Base-by-base conservation (phyloP, 2,797 vertebrate genomes). In the Cyclopterus lumpus region DNA sequence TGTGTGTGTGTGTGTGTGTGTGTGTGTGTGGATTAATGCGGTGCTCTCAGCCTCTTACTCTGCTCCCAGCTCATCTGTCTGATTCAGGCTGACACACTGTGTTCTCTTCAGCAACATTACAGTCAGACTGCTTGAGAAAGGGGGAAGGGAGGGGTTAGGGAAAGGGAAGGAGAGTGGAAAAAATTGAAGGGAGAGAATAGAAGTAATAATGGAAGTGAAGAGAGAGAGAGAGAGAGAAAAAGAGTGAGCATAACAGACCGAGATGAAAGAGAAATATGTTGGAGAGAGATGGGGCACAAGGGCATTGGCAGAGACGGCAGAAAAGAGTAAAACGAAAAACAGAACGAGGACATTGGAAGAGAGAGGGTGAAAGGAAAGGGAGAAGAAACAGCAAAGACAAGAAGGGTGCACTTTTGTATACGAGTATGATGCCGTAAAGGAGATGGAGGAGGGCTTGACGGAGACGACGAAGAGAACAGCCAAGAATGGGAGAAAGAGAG, bases 51-150 rank as follows among this genome's bases (percentile, higher is more conserved):
- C 91, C 91, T 93, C 88, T 91, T 92, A 86, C 92, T 92, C 77
- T 42, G 87, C 82, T 88, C 87, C 84, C 88, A 84, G 88, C 91
- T 93, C 92, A 89, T 94, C 93, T 86, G 86, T 93, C 91, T 93
- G 93, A 93, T 93, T 93, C 90, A 91, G 80, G 73, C 86, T 93
- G 93, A 93, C 92, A 91, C 91, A 87, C 89, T 88, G 86, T 86
- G 89, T 91, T 93, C 91, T 92, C 90, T 89, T 93, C 89, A 89
- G 88, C 85, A 92, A 89, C 86, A 91, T 92, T 89, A 91, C 82
- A 90, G 85, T 85, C 88, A 90, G 77, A 86, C 86, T 87, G 76
- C 86, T 83, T 76, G 58, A 83, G 82, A 81, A 79, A 75, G 54
- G 28, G 80, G 67, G 51, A 40, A 28, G 67, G 78, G 66, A 59